A percentile compares a stretch with the other conserved stretches of the same genome.
Evolutionary conservation across 2,797 vertebrate genomes (phyloP).

Genomic region (Sebastiscus tertius): DNA sequence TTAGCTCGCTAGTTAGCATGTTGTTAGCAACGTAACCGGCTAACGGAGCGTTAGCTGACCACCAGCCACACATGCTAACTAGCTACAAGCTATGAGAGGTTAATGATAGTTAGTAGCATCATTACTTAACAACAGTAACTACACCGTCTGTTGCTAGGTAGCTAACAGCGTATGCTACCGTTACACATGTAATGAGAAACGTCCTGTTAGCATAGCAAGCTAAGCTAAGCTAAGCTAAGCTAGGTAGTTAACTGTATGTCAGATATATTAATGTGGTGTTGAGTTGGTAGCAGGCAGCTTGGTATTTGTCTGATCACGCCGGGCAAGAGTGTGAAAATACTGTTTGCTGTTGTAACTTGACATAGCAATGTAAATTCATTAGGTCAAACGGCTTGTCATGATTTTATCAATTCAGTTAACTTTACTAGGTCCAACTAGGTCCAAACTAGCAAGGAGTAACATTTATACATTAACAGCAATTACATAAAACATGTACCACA

Average conservation of each 20-base stretch:
- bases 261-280: background rate
- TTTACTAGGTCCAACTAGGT: background rate
- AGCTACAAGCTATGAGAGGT: background rate
- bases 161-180: background rate
- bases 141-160: background rate
- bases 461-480: background rate
- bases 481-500: background rate
- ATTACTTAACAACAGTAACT: background rate
- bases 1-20: slow-evolving; percentile 32
- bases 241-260: background rate
- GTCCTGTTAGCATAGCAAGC: background rate
- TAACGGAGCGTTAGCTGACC: background rate
- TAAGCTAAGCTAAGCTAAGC: background rate
- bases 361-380: background rate
- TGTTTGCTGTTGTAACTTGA: background rate
- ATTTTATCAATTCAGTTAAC: background rate
- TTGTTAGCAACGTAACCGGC: background rate
- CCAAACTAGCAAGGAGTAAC: background rate
- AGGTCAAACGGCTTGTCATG: background rate
- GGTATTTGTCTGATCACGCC: background rate
- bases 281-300: background rate
- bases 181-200: background rate
- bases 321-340: rapidly evolving
- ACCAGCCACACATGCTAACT: background rate
- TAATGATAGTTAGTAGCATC: background rate